These are phyloP conservation scores for Labeo catla DNA, from an alignment of 2,113 vertebrate genomes.

Conservation along the genomic window DNA sequence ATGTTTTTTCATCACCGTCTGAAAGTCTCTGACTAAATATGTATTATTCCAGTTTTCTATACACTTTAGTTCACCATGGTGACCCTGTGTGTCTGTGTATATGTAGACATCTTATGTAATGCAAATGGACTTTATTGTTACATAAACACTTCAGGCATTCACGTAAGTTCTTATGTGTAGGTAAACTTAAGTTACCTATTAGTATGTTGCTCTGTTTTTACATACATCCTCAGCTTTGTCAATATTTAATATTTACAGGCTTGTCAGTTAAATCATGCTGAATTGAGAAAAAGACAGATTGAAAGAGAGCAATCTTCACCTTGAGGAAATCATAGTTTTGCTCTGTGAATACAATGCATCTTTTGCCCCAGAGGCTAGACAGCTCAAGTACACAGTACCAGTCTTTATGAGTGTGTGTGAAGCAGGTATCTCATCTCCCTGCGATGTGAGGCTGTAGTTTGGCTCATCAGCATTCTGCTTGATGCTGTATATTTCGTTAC, in stretches of 20 bases:
- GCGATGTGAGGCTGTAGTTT: background rate
- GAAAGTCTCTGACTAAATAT: background rate
- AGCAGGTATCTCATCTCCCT: background rate
- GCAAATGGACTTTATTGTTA: background rate
- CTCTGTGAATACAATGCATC: background rate
- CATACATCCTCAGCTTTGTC: background rate
- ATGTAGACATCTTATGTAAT: slow-evolving; percentile 2
- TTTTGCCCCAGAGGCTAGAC: background rate
- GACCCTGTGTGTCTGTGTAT: background rate
- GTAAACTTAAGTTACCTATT: background rate
- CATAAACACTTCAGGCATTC: background rate
- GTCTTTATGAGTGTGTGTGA: background rate
- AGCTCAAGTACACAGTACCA: background rate
- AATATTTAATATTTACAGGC: background rate
- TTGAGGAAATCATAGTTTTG: slow-evolving; percentile 3
- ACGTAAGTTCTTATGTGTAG: background rate
- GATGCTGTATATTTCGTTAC: background rate
- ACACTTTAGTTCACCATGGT: background rate
- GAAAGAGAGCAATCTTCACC: slow-evolving; percentile 3
- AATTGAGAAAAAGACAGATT: background rate
- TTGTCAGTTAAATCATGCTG: background rate
- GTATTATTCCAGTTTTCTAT: background rate
- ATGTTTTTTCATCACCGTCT: background rate
- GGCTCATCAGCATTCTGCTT: background rate
- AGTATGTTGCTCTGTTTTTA: background rate